Conservation (phyloP, 2,113 vertebrate genomes). For the Hystrix brachyura region DNA sequence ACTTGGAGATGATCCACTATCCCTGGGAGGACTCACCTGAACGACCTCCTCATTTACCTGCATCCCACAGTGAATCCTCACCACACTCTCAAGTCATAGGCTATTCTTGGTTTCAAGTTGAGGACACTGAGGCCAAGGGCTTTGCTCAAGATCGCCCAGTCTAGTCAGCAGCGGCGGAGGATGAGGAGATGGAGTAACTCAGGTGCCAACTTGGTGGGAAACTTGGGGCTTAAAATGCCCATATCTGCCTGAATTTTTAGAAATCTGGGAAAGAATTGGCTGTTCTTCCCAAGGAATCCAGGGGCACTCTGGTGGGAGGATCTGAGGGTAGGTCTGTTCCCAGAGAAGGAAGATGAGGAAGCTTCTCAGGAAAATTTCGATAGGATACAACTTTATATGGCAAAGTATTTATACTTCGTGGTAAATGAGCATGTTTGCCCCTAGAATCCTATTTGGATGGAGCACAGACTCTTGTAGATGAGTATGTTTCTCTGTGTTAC, state of each 20-base stretch:
- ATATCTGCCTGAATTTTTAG: not conserved
- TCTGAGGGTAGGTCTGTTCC: not conserved
- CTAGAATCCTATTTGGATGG: not conserved
- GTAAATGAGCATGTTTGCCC: not conserved
- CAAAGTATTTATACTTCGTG: not conserved
- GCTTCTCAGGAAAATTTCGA: not conserved
- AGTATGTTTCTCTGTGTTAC: not conserved
- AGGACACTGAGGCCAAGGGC: not conserved
- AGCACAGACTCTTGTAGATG: not conserved
- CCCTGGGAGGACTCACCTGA: not conserved
- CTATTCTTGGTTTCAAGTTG: not conserved
- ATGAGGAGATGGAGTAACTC: not conserved
- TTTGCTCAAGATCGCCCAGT: not conserved
- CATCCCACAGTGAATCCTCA: not conserved
- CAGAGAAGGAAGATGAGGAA: not conserved
- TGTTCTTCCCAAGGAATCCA: not conserved
- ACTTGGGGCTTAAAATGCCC: not conserved
- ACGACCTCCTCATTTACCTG: not conserved
- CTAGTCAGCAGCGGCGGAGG: not conserved
- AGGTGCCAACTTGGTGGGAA: not conserved
- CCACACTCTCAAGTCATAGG: no score
- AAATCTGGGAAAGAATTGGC: not conserved
- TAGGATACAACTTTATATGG: not conserved
- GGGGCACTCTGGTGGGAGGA: rapidly evolving
- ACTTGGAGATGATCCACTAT: not conserved